These are phyloP conservation scores for Venturia canescens DNA, from an alignment of 1,140 invertebrate species.

Conservation along the genomic window DNA sequence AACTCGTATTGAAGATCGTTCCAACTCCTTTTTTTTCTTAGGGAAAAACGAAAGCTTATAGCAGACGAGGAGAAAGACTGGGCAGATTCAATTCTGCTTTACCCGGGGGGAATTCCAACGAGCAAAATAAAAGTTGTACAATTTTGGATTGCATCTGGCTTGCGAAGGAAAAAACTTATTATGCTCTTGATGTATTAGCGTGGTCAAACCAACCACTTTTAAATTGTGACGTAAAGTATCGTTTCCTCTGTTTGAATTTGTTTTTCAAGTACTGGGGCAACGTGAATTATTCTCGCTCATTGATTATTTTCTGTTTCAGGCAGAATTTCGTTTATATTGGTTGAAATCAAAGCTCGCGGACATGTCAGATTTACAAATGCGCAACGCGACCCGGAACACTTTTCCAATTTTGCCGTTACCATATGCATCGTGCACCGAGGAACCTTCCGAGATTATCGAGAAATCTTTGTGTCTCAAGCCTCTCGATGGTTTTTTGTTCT, in stretches of 20 bases:
- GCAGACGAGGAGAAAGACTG: conserved; percentile 81
- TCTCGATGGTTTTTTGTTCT: conserved; percentile 89
- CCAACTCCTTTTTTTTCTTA: conserved; percentile 63
- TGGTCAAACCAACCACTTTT: conserved; percentile 88
- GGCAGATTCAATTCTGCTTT: conserved; percentile 81
- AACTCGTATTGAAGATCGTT: too few species aligned
- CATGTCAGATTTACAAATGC: conserved; percentile 71
- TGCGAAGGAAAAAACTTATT: conserved; percentile 81
- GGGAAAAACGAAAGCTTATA: conserved; percentile 85
- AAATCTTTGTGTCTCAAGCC: conserved; percentile 66
- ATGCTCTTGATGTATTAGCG: conserved; percentile 88
- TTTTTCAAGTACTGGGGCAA: neutral
- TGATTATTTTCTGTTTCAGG: conserved; percentile 72
- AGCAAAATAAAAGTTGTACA: conserved; percentile 72
- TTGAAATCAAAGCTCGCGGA: conserved; percentile 83
- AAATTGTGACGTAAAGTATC: conserved; percentile 85
- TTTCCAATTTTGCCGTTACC: conserved; percentile 77
- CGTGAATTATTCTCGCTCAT: conserved; percentile 17
- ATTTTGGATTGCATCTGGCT: conserved; percentile 90
- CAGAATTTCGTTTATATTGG: conserved; percentile 88
- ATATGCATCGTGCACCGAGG: conserved; percentile 71
- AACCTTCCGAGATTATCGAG: conserved; percentile 66
- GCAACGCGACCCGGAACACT: conserved; percentile 73
- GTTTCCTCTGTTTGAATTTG: conserved; percentile 38
- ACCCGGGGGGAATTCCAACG: conserved; percentile 83